Percentiles rank a stretch among this genome's conserved stretches.
Evolutionary conservation across 2,797 vertebrate species (phyloP).

Genomic region (Onychomys arenicola): DNA sequence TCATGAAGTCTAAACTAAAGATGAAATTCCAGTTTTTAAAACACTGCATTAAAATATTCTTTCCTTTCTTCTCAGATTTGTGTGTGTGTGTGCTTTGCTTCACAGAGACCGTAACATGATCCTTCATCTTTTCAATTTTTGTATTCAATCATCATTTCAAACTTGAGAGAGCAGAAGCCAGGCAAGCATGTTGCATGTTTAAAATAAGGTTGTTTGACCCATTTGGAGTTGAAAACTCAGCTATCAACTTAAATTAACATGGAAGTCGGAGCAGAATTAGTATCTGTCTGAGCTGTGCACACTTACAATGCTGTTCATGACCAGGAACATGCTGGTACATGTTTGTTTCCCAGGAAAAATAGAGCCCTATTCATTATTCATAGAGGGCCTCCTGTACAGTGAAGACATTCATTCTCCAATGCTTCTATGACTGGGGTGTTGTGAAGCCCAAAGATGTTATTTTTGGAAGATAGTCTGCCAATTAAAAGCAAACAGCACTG

Average conservation of each 20-base stretch:
- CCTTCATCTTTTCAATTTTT: slow-evolving; percentile 64
- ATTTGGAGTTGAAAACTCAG: slow-evolving; percentile 67
- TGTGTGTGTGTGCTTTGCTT: slow-evolving; percentile 63
- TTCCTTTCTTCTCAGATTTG: slow-evolving; percentile 71
- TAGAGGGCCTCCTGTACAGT: slow-evolving; percentile 68
- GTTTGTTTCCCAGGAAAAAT: slow-evolving; percentile 82
- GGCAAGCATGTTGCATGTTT: slow-evolving; percentile 9
- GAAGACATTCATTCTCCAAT: slow-evolving; percentile 81
- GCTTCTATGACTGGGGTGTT: slow-evolving; percentile 76
- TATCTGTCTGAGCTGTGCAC: slow-evolving; percentile 17
- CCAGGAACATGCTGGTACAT: slow-evolving; percentile 67
- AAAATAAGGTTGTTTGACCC: slow-evolving; percentile 64
- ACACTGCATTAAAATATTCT: slow-evolving; percentile 57
- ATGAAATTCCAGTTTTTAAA: slow-evolving; percentile 69
- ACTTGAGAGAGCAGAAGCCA: slow-evolving; percentile 39
- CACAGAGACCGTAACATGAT: slow-evolving; percentile 36
- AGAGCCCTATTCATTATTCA: slow-evolving; percentile 81
- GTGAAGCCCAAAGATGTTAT: slow-evolving; percentile 78
- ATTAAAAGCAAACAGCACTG: slow-evolving; percentile 66
- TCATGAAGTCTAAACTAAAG: slow-evolving; percentile 70
- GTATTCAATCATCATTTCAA: slow-evolving; percentile 70
- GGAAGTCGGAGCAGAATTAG: slow-evolving; percentile 64
- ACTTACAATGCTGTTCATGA: slow-evolving; percentile 73
- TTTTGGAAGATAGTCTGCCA: slow-evolving; percentile 80
- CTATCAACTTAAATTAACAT: slow-evolving; percentile 74